Evolutionary conservation across 2,888 invertebrate genomes (phyloP).

Genomic region (Oeneis ivallda): DNA sequence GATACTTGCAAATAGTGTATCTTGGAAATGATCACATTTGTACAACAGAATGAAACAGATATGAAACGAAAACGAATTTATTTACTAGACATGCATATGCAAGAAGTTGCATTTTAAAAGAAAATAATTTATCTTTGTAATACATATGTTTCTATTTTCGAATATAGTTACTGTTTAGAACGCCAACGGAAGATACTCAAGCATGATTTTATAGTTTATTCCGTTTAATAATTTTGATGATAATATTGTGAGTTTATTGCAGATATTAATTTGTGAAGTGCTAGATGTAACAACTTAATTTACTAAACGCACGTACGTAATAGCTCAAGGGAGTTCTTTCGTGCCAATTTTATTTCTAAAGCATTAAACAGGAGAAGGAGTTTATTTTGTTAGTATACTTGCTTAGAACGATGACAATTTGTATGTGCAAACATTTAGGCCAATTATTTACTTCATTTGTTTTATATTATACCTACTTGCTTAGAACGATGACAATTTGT

Average conservation of each 20-base stretch:
- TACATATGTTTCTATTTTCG: neutral
- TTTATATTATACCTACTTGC: too few relatives aligned
- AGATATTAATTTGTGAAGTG: too few relatives aligned
- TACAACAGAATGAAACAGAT: too few relatives aligned
- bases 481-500: too few relatives aligned
- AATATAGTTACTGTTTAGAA: neutral
- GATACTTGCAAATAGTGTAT: neutral
- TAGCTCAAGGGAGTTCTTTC: neutral
- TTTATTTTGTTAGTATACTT: neutral
- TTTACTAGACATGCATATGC: neutral
- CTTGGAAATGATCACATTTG: too few relatives aligned
- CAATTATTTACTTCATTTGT: constrained; percentile 11
- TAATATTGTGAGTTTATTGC: too few relatives aligned
- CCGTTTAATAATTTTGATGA: too few relatives aligned
- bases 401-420: too few relatives aligned
- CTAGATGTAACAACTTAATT: neutral
- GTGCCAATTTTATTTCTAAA: neutral
- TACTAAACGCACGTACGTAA: neutral
- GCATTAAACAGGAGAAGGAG: neutral
- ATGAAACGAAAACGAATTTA: neutral
- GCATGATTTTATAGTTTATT: too few relatives aligned
- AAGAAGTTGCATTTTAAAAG: too few relatives aligned
- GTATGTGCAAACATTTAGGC: neutral
- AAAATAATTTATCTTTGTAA: too few relatives aligned
- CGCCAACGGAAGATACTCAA: too few relatives aligned